Conservation (phyloP, 2,113 vertebrate genomes). For the Mormyrus lacerda region DNA sequence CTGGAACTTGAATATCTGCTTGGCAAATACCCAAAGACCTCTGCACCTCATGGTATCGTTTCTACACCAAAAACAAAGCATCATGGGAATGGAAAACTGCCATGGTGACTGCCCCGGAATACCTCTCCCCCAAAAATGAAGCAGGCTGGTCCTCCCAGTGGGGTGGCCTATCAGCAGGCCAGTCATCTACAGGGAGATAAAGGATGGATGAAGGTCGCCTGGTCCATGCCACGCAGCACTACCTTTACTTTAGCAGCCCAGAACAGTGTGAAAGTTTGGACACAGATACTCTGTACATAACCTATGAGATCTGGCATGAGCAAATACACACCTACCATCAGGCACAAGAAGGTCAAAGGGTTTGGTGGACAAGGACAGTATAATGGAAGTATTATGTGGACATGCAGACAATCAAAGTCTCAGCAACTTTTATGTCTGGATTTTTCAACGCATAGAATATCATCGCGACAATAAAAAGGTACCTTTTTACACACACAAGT, state of each 20-base stretch:
- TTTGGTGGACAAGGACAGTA: background rate
- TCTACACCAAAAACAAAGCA: background rate
- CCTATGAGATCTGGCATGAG: background rate
- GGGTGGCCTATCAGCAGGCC: background rate
- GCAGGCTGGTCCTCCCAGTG: background rate
- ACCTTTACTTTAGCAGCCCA: background rate
- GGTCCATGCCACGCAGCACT: background rate
- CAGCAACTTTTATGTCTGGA: background rate
- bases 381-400: background rate
- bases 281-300: background rate
- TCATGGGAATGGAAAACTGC: background rate
- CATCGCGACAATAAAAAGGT: background rate
- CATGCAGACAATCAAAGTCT: background rate
- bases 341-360: background rate
- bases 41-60: background rate
- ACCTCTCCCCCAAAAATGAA: background rate
- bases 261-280: background rate
- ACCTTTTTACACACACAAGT: background rate
- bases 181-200: background rate
- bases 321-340: background rate
- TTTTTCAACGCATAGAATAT: background rate
- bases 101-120: background rate
- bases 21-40: constrained; percentile 8
- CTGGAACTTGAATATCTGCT: background rate
- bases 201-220: background rate